Base-by-base conservation (phyloP, 2,797 vertebrate species). In the Sebastes minor region DNA sequence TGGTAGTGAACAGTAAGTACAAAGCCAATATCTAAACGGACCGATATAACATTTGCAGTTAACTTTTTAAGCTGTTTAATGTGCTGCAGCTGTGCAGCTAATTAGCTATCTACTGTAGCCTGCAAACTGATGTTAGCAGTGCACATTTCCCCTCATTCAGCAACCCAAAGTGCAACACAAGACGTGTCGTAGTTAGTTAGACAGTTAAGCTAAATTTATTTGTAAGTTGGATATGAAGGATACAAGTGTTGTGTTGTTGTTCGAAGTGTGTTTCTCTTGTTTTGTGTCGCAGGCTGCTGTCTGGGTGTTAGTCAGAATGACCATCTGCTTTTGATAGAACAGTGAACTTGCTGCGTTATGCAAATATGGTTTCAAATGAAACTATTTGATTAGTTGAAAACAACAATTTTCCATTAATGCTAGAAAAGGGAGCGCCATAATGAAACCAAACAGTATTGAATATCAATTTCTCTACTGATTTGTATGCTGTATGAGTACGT, bases 381-480 rank as follows among this genome's bases (percentile, higher is more conserved):
- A 55, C 8, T 5, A 16, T 49, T 4, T 30, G 5, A 61, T 28
- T 28, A 55, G 30, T 18, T 42, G 8, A 64, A 62, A 57, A 56
- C 32, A 66, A 60, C 6, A 4, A 3, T 23, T 8, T 8, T 23
- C 0, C 1, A 6, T 13, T 38, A 53, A 68, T 59, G 4, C 14
- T 13, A 25, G 76, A 56, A 25, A n/a, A 10, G 1, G 1, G 13
- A 14, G 23, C 1, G 1, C 23, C 23, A 23, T 38, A 8, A 74
- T 63, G 35, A 67, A 80, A 64, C 28, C n/a, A 74, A 76, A 60
- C 32, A 33, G 16, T 7, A 59, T 61, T 30, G 46, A 72, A 82
- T 76, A 35, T 25, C 5, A 28, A 59, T 33, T 8, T 52, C 13
- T 72, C 28, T 64, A 49, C 32, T 70, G 68, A 78, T 81, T 79